Conservation (phyloP, 2,888 invertebrate genomes). For the Diogma glabrata region DNA sequence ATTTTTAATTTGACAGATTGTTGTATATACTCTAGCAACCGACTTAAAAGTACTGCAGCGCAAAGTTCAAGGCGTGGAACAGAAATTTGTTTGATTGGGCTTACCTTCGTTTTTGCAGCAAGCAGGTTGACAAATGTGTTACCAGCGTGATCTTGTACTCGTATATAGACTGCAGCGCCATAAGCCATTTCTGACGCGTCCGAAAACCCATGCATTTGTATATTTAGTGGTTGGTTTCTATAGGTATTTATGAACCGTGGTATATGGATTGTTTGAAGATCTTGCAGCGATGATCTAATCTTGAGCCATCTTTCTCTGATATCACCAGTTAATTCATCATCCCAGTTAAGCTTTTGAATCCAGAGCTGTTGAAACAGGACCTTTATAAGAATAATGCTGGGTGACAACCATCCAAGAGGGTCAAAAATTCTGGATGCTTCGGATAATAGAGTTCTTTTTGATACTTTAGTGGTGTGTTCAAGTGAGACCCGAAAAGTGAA, state of each 20-base stretch:
- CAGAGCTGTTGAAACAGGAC: background rate
- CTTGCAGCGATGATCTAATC: too few species aligned
- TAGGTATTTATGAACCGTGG: too few species aligned
- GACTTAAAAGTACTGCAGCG: background rate
- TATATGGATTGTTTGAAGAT: too few species aligned
- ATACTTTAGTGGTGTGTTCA: too few species aligned
- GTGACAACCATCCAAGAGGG: background rate
- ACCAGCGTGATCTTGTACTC: background rate
- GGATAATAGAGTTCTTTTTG: background rate
- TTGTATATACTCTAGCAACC: background rate
- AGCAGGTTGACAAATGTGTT: background rate
- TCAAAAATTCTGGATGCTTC: background rate
- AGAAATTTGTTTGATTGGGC: background rate
- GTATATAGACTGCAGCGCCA: background rate
- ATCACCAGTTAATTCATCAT: too few species aligned
- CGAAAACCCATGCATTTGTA: background rate
- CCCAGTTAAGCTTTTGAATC: too few species aligned
- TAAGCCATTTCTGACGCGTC: background rate
- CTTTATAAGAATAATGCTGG: background rate
- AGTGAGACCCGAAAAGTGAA: too few species aligned
- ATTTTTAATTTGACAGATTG: background rate
- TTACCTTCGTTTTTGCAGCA: background rate
- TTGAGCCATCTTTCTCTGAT: too few species aligned
- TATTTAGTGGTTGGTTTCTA: background rate
- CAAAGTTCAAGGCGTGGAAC: background rate